A percentile compares a stretch with the other conserved stretches of the same genome.
These are phyloP conservation scores for Maconellicoccus hirsutus DNA, from an alignment of 1,140 invertebrate species.

Conservation along the genomic window DNA sequence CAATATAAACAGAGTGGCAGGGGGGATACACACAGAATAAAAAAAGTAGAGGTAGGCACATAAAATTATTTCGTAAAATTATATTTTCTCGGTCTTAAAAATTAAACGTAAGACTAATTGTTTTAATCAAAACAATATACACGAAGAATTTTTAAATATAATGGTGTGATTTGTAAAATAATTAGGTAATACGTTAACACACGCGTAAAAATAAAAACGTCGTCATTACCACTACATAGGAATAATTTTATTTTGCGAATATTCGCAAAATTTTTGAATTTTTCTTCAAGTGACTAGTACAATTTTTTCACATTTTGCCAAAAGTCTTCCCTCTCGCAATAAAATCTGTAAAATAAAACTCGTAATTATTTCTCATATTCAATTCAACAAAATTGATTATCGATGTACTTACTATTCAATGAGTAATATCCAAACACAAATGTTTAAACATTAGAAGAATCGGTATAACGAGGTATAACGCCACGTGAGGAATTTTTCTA, in stretches of 20 bases:
- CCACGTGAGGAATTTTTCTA: neutral
- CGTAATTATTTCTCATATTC: too few relatives aligned
- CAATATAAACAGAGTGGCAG: neutral
- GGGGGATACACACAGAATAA: neutral
- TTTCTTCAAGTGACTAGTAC: neutral
- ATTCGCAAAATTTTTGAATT: neutral
- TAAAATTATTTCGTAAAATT: neutral
- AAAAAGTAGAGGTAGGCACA: slow-evolving; percentile 3
- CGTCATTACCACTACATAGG: neutral
- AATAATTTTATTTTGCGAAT: neutral
- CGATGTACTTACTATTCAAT: neutral
- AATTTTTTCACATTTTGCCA: neutral
- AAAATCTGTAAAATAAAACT: neutral
- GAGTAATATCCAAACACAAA: neutral
- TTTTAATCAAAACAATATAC: neutral
- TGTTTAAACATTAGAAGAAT: neutral
- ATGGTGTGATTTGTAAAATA: neutral
- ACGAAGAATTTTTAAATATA: neutral
- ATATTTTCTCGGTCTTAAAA: neutral
- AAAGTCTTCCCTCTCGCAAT: neutral
- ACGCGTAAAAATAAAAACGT: neutral
- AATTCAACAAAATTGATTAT: too few relatives aligned
- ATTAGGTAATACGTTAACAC: neutral
- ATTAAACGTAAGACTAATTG: neutral
- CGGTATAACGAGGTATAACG: neutral